phyloP scores from a whole-genome alignment of 2,888 invertebrate genomes.

The Galerucella nymphaeae region DNA sequence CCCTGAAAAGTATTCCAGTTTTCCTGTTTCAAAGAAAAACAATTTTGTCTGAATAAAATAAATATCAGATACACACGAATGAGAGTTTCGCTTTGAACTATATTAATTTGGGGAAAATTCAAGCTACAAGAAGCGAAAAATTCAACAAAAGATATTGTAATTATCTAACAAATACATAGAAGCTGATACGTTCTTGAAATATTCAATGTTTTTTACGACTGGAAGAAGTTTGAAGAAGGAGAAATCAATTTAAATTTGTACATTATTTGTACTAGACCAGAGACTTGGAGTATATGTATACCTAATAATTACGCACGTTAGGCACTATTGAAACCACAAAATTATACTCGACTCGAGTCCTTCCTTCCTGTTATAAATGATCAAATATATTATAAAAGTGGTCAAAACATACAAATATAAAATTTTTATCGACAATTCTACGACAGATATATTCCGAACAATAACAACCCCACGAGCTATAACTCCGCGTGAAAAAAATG shows the following conservation, averaged over 20 bases:
- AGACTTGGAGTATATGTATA: no score
- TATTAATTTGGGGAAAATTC: conserved; percentile 30
- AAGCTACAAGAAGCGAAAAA: conserved; percentile 16
- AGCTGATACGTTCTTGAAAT: neutral
- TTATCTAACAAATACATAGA: neutral
- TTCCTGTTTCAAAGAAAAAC: conserved; percentile 27
- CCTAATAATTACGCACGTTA: no score
- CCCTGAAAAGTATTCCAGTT: conserved; percentile 23
- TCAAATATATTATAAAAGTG: neutral
- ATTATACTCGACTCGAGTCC: neutral
- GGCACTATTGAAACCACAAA: no score
- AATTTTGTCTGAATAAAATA: conserved; percentile 27
- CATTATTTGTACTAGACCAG: no score
- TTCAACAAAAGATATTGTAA: conserved; percentile 11
- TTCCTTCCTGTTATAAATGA: neutral
- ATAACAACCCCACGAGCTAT: conserved; percentile 10
- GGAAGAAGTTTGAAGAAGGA: neutral
- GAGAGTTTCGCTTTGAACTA: conserved; percentile 21
- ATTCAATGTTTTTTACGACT: neutral
- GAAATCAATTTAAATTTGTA: no score
- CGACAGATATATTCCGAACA: conserved; percentile 23
- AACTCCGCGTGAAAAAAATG: conserved; percentile 33
- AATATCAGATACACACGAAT: conserved; percentile 27
- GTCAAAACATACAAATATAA: conserved; percentile 26
- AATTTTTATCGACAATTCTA: conserved; percentile 19